These are phyloP conservation scores for Gasteruption jaculator DNA, from an alignment of 2,888 invertebrate species.

Conservation along the genomic window DNA sequence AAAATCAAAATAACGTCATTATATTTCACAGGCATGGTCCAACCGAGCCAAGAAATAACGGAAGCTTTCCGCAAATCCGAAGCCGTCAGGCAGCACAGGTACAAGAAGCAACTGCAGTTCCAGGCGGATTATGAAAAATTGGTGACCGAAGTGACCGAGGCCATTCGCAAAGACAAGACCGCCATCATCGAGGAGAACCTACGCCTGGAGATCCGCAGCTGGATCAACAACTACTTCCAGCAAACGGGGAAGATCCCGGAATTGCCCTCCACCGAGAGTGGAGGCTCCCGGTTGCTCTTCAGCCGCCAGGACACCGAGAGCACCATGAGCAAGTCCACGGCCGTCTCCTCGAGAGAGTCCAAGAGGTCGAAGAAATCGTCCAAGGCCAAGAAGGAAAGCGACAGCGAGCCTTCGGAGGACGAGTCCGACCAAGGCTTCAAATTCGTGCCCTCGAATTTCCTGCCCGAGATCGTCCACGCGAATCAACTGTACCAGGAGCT, in stretches of 20 bases:
- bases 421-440: slow-evolving; percentile 65
- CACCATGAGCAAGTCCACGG: slow-evolving; percentile 75
- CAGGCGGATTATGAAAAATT: slow-evolving; percentile 69
- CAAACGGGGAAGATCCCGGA: slow-evolving; percentile 86
- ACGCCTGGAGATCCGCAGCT: slow-evolving; percentile 79
- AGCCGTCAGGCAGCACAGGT: slow-evolving; percentile 37
- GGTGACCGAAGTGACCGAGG: slow-evolving; percentile 59
- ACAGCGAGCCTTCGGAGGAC: slow-evolving; percentile 59
- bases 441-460: slow-evolving; percentile 67
- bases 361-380: slow-evolving; percentile 67
- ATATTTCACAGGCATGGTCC: slow-evolving; percentile 46
- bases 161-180: slow-evolving; percentile 68
- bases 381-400: slow-evolving; percentile 64
- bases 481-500: slow-evolving; percentile 78
- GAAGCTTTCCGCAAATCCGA: slow-evolving; percentile 41
- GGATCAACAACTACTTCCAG: slow-evolving; percentile 80
- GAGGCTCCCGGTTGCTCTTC: slow-evolving; percentile 81
- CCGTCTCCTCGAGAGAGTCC: slow-evolving; percentile 69
- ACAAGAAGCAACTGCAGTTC: slow-evolving; percentile 60
- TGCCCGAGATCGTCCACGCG: slow-evolving; percentile 66
- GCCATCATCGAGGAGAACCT: slow-evolving; percentile 80
- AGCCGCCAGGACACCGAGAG: slow-evolving; percentile 78
- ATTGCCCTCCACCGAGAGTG: slow-evolving; percentile 85
- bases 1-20: too few relatives aligned
- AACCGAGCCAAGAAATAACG: slow-evolving; percentile 42